Base-by-base conservation (phyloP, 1,140 invertebrate genomes). In the Neelides sp. region DNA sequence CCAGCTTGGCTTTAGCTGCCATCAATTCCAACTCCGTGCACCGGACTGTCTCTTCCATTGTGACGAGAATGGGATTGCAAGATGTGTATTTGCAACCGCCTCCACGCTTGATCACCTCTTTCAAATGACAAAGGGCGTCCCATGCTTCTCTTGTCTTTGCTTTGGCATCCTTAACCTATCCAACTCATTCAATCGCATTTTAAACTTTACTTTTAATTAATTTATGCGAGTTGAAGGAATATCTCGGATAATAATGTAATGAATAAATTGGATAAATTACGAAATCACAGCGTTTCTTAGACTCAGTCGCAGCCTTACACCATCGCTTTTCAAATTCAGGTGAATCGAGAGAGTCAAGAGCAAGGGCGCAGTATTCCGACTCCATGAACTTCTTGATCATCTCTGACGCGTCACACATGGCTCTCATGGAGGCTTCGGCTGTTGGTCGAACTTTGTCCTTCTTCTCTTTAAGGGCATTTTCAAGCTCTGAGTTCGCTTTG, bases 271-370 rank as follows among this genome's bases (percentile, higher is more conserved):
- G 5, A 13, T 8, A 8, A 12, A 7, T 53, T 32, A 50, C 57
- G 44, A 50, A 52, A n/a, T 49, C 52, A 44, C 58, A 57, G 7
- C 58, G 51, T 28, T 57, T 54, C 13, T 41, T 24, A 28, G 52
- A 45, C 22, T 49, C 26, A 4, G 51, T 55, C 27, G 52, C 51
- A 1, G 57, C 58, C 15, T 55, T 55, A 46, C 58, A 61, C 58
- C 58, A 61, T 26, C 50, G 39, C 48, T 61, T 55, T 35, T 61
- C 58, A 34, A 61, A 61, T 7, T 49, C 54, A 27, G 58, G 58
- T 22, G 58, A 61, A 12, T 54, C 55, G 22, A 61, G 41, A 26
- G 43, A 50, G 15, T 57, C 55, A 13, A 57, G 48, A 27, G 54
- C 55, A 27, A 61, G 54, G 10, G 58, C 58, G 48, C 58, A 61